Conservation (phyloP, 1,140 invertebrate genomes). For the Lithobius niger region DNA sequence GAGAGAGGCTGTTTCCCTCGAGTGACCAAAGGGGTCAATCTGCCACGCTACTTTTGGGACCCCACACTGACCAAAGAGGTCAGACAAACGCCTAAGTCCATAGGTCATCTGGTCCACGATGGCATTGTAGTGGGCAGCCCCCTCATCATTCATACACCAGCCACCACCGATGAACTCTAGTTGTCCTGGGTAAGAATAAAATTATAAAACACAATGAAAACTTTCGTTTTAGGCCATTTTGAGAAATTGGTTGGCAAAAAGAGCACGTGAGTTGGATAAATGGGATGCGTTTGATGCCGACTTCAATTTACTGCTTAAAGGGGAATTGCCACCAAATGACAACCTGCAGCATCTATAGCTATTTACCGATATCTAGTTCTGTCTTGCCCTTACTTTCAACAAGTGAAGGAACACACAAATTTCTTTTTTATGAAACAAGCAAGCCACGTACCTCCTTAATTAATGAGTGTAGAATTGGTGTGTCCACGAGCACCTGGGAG, state of each 20-base stretch:
- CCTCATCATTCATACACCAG: conserved; percentile 28
- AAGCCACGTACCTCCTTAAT: no score
- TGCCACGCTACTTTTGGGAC: conserved; percentile 75
- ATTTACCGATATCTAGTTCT: no score
- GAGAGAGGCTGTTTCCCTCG: conserved; percentile 68
- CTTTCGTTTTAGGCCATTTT: background rate
- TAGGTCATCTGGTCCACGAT: conserved; percentile 42
- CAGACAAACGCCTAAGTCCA: conserved; percentile 46
- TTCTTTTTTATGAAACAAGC: no score
- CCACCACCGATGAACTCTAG: conserved; percentile 40
- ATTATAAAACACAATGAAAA: background rate
- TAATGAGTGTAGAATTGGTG: no score
- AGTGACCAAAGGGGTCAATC: conserved; percentile 83
- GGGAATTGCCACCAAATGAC: no score
- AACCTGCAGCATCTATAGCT: no score
- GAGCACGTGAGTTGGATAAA: no score
- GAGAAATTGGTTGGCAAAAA: background rate
- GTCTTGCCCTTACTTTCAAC: no score
- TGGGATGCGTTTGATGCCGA: no score
- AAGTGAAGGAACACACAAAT: no score
- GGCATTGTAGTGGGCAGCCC: conserved; percentile 28
- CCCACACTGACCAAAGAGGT: conserved; percentile 70
- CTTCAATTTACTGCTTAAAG: no score
- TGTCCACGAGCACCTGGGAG: no score
- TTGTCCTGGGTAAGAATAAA: conserved; percentile 26